These are phyloP conservation scores for Temnothorax unifasciatus DNA, from an alignment of 2,888 invertebrate species.

Conservation along the genomic window DNA sequence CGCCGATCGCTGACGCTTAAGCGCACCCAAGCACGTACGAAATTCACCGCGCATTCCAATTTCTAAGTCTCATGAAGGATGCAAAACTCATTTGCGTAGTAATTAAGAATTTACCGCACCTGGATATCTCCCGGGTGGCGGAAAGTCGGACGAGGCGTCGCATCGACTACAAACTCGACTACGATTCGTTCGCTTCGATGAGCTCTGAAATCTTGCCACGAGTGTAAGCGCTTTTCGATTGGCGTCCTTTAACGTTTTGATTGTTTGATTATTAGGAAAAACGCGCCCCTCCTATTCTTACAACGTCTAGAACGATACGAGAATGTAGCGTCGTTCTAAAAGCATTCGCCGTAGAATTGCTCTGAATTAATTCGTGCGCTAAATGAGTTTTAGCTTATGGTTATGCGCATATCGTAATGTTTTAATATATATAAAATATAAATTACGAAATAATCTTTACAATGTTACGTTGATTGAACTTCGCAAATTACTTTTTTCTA, in stretches of 20 bases:
- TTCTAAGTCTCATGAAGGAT: constrained; percentile 75
- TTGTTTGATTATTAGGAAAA: constrained; percentile 21
- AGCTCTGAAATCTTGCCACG: constrained; percentile 13
- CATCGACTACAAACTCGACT: constrained; percentile 20
- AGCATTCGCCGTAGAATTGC: not conserved
- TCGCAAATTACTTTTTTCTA: not conserved
- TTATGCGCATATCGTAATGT: not conserved
- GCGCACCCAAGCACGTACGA: constrained; percentile 60
- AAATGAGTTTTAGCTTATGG: not conserved
- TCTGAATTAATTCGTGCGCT: not conserved
- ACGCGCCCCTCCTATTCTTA: not conserved
- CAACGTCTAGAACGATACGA: not conserved
- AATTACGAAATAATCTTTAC: not conserved
- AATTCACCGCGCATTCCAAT: constrained; percentile 75
- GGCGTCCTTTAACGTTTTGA: not conserved
- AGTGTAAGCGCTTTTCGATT: constrained; percentile 30
- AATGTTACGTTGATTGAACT: not conserved
- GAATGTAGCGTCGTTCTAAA: not conserved
- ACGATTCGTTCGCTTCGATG: constrained; percentile 27
- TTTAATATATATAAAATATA: not conserved
- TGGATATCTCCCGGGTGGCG: constrained; percentile 59
- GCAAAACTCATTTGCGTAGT: constrained; percentile 80
- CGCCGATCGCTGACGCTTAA: constrained; percentile 43
- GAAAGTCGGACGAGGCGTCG: constrained; percentile 56
- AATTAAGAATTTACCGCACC: constrained; percentile 77